Conservation (phyloP, 1,140 invertebrate genomes). For the Homalodisca vitripennis region DNA sequence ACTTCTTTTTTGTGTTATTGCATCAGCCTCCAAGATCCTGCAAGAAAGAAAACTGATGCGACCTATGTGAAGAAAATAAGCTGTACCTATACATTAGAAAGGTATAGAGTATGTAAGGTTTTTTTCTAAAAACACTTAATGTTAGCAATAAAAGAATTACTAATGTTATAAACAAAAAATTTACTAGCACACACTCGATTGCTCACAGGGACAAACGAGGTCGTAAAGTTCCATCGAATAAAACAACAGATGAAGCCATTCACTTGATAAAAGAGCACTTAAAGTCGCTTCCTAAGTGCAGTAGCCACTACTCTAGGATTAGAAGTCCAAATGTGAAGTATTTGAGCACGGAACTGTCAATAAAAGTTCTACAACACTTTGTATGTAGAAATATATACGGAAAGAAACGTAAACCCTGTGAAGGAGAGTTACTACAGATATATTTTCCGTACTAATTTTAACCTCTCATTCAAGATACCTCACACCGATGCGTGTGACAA, state of each 20-base stretch:
- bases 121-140: conserved; percentile 23
- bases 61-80: neutral
- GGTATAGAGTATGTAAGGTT: conserved; percentile 1
- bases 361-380: neutral
- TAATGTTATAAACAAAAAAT: neutral
- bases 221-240: neutral
- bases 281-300: neutral
- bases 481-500: neutral
- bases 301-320: neutral
- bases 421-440: neutral
- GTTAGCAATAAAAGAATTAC: neutral
- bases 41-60: neutral
- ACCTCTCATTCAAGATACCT: neutral
- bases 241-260: neutral
- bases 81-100: neutral
- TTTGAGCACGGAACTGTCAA: neutral
- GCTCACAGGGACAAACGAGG: neutral
- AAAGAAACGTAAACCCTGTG: neutral
- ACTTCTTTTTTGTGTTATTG: neutral
- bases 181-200: neutral
- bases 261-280: neutral
- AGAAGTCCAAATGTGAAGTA: neutral
- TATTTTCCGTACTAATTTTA: conserved; percentile 11
- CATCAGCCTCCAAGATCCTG: neutral
- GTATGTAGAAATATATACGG: neutral